phyloP scores from a whole-genome alignment of 2,797 vertebrate species.

The Eurystomus glaucurus region DNA sequence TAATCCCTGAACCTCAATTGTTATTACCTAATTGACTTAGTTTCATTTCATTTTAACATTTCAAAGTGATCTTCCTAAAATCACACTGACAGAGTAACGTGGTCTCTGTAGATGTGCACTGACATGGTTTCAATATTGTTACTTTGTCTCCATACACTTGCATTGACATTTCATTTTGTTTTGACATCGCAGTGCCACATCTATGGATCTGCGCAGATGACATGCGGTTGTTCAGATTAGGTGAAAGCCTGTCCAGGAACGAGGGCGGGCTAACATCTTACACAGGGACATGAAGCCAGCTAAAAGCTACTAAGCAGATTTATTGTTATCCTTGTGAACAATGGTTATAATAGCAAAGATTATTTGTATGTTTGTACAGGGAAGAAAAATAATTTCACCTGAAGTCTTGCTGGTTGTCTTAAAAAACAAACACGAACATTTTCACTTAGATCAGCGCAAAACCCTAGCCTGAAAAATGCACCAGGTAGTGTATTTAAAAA shows the following conservation, averaged over 20 bases:
- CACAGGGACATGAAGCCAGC: background rate
- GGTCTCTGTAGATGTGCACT: slow-evolving; percentile 35
- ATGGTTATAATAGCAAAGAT: background rate
- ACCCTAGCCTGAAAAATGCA: background rate
- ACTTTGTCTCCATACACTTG: background rate
- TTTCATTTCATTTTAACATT: slow-evolving; percentile 80
- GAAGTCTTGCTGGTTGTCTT: background rate
- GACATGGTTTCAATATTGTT: slow-evolving; percentile 7
- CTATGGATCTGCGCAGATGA: background rate
- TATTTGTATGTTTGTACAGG: background rate
- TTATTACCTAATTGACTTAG: slow-evolving; percentile 83
- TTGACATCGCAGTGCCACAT: background rate
- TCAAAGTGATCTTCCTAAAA: slow-evolving; percentile 79
- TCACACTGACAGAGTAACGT: slow-evolving; percentile 48
- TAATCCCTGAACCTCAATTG: slow-evolving; percentile 81
- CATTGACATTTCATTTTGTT: slow-evolving; percentile 46
- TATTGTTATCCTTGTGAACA: background rate
- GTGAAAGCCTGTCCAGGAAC: background rate
- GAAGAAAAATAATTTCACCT: background rate
- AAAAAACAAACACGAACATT: background rate
- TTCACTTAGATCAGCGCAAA: background rate
- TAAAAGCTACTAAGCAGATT: background rate
- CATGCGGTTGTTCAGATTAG: background rate
- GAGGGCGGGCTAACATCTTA: background rate
- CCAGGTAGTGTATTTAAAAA: background rate